Base-by-base conservation (phyloP, 2,888 invertebrate genomes). In the Pristionchus maxplancki region DNA sequence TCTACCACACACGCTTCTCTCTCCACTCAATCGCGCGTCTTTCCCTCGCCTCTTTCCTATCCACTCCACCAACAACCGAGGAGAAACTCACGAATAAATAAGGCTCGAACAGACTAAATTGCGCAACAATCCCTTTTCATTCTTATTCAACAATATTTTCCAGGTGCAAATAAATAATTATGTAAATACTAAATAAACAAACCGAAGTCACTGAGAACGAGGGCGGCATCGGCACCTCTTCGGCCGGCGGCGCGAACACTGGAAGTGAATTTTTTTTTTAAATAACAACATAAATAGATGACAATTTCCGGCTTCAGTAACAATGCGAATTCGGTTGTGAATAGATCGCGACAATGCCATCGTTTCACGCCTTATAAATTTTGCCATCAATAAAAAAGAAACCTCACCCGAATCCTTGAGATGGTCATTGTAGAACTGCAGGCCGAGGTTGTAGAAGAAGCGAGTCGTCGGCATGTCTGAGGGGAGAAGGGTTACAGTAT, bases 361-460 rank as follows among this genome's bases (percentile, higher is more conserved):
- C n/a, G n/a, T n/a, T n/a, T n/a, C n/a, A n/a, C n/a, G n/a, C n/a
- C n/a, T n/a, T n/a, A n/a, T n/a, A n/a, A n/a, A n/a, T n/a, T n/a
- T n/a, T n/a, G n/a, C n/a, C n/a, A 71, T 64, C 17, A n/a, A 24
- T 20, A 31, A 67, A 31, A 8, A 4, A 9, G 1, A 34, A 17
- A 74, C 20, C 74, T 24, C 37, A 37, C 74, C 50, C 28, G 48
- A 44, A 50, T 81, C 11, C 81, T 40, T 81, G 48, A 81, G 50
- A 50, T 48, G 48, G 50, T 48, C 15, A 9, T 40, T 28, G 74
- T 67, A 85, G 50, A 50, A 88, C 24, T 89, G 48, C 24, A 87
- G 62, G 50, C 89, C 89, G 34, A 89, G 71, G 20, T 89, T 86
- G 87, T 87, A 89, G 87, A 87, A 89, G 64, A 87, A 87, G n/a